Conservation (phyloP, 2,888 invertebrate species). For the Cheilosia soror region DNA sequence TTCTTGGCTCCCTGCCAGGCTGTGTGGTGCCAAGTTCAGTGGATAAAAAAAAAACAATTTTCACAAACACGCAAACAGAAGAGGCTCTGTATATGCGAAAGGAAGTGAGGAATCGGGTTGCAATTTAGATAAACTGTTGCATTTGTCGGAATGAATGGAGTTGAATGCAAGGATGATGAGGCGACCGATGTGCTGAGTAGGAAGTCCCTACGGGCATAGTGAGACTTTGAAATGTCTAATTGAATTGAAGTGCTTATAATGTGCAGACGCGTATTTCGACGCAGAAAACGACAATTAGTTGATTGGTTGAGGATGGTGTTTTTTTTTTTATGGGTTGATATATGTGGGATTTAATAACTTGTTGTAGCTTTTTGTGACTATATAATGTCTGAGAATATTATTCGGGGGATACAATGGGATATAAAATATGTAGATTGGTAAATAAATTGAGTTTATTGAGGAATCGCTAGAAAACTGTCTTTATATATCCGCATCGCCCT, state of each 20-base stretch:
- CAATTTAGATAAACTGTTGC: constrained; percentile 76
- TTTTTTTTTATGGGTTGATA: background rate
- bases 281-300: constrained; percentile 66
- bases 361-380: background rate
- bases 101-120: constrained; percentile 60
- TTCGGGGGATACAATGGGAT: background rate
- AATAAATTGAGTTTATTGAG: too few species aligned
- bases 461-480: too few species aligned
- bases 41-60: constrained; percentile 44
- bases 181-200: constrained; percentile 11
- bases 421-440: too few species aligned
- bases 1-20: constrained; percentile 69
- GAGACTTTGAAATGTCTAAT: constrained; percentile 71
- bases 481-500: too few species aligned
- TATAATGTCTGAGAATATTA: background rate
- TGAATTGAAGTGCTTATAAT: constrained; percentile 72
- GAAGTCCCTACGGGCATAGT: constrained; percentile 47
- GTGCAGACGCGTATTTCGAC: constrained; percentile 56
- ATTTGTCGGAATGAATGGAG: constrained; percentile 68
- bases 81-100: constrained; percentile 40
- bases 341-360: background rate
- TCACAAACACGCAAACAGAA: constrained; percentile 54
- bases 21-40: constrained; percentile 43
- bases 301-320: constrained; percentile 38
- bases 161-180: constrained; percentile 27